phyloP scores from a whole-genome alignment of 2,888 invertebrate species.

The Nemotelus pantherinus region DNA sequence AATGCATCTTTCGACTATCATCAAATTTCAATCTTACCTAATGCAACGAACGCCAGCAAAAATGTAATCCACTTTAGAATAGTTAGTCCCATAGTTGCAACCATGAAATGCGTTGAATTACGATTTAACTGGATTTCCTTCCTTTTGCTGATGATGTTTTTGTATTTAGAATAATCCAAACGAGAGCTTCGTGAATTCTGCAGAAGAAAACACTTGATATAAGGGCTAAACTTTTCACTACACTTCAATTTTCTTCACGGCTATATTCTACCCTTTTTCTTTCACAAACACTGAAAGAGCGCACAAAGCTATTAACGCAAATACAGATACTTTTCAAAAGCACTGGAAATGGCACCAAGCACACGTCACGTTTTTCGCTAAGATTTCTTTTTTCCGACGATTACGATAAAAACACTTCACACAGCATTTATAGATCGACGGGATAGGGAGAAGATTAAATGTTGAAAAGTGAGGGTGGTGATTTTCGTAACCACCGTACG shows the following conservation, averaged over 20 bases:
- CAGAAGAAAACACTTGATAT: slow-evolving; percentile 30
- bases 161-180: slow-evolving; percentile 22
- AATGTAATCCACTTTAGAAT: slow-evolving; percentile 62
- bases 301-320: background rate
- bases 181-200: background rate
- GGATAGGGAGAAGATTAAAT: too few relatives aligned
- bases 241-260: slow-evolving; percentile 31
- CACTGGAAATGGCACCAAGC: too few relatives aligned
- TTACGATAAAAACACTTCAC: background rate
- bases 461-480: background rate
- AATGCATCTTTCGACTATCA: too few relatives aligned
- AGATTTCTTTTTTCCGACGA: too few relatives aligned
- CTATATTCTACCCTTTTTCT: background rate
- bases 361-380: too few relatives aligned
- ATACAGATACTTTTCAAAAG: too few relatives aligned
- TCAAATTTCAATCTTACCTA: slow-evolving; percentile 53
- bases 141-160: background rate
- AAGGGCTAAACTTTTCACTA: slow-evolving; percentile 21
- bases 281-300: background rate
- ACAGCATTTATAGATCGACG: background rate
- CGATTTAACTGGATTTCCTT: slow-evolving; percentile 49
- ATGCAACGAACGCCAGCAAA: slow-evolving; percentile 59
- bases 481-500: background rate
- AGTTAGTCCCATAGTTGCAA: slow-evolving; percentile 57
- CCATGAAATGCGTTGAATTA: slow-evolving; percentile 43